phyloP scores from a whole-genome alignment of 2,113 vertebrate species.

The Pelecanoides urinatrix region DNA sequence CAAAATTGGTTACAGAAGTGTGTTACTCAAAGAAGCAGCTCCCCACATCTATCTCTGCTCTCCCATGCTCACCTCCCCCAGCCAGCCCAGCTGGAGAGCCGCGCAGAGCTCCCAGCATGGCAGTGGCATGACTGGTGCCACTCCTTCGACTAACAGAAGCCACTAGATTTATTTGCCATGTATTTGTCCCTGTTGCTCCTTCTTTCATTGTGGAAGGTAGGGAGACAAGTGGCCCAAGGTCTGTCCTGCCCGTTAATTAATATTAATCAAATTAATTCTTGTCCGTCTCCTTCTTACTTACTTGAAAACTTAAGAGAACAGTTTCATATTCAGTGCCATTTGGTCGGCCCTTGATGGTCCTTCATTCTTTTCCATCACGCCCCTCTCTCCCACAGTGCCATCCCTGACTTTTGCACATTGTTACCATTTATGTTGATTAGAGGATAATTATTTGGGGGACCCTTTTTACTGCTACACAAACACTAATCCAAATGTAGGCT shows the following conservation, averaged over 20 bases:
- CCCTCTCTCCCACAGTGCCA: not conserved
- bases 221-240: not conserved
- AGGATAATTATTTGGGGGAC: not conserved
- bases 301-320: not conserved
- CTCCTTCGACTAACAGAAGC: not conserved
- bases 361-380: not conserved
- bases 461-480: not conserved
- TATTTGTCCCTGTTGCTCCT: not conserved
- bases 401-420: not conserved
- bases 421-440: not conserved
- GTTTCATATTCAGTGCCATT: not conserved
- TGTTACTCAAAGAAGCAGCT: not conserved
- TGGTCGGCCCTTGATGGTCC: not conserved
- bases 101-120: not conserved
- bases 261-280: not conserved
- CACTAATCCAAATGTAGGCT: not conserved
- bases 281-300: not conserved
- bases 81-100: not conserved
- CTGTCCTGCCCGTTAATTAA: not conserved
- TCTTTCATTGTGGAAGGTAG: fast-evolving
- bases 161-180: not conserved
- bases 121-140: not conserved
- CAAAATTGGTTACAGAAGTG: not conserved
- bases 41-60: not conserved
- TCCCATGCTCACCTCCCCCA: not conserved